Conservation (phyloP, 2,113 vertebrate genomes). For the Emydocephalus ijimae region DNA sequence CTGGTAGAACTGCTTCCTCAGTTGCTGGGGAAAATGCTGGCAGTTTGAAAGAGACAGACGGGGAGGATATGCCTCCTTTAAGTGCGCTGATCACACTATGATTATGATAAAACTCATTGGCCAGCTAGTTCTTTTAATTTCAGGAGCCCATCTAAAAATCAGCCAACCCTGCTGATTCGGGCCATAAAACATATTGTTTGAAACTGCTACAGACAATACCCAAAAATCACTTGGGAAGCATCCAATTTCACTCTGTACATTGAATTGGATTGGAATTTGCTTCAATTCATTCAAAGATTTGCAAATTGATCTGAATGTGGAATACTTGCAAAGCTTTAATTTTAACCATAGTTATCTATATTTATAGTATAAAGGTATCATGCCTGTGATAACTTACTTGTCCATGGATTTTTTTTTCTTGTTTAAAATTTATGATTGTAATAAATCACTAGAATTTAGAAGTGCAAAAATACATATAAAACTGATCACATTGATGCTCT, state of each 20-base stretch:
- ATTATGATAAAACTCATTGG: neutral
- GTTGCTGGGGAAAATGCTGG: neutral
- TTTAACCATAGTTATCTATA: neutral
- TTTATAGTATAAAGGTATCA: neutral
- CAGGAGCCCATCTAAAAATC: neutral
- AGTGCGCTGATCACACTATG: neutral
- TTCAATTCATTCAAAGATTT: neutral
- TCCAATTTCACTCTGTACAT: neutral
- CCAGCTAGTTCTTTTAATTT: neutral
- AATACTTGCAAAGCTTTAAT: accelerated
- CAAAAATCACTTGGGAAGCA: neutral
- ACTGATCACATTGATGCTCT: neutral
- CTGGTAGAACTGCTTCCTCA: neutral
- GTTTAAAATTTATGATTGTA: neutral
- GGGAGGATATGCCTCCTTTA: neutral
- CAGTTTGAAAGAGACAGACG: neutral
- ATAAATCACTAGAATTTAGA: neutral
- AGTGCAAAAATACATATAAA: neutral
- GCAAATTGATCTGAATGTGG: neutral
- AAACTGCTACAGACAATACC: neutral
- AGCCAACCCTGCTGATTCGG: neutral
- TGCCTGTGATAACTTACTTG: neutral
- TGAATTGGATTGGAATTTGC: neutral
- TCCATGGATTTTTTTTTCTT: neutral
- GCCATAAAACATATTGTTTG: neutral